Evolutionary conservation across 2,797 vertebrate genomes (phyloP).

Genomic region (Falco peregrinus): DNA sequence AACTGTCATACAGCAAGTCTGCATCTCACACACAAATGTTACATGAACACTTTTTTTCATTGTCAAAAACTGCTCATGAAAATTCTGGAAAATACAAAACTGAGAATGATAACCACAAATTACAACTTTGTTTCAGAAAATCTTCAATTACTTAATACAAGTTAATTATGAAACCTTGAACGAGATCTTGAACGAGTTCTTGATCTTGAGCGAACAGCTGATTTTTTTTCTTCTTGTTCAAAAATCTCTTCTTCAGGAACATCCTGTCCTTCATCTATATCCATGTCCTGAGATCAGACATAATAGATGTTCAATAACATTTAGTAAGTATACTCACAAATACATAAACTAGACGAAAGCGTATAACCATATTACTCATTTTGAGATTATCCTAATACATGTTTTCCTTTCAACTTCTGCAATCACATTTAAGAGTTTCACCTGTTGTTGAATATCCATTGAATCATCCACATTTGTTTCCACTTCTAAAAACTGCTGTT

Average conservation of each 20-base stretch:
- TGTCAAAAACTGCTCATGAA: neutral
- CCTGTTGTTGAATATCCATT: conserved; percentile 97
- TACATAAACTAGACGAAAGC: neutral
- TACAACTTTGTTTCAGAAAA: neutral
- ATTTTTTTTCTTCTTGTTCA: conserved; percentile 92
- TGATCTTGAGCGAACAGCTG: conserved; percentile 85
- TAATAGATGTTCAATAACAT: neutral
- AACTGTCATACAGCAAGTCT: neutral
- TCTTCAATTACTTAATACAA: neutral
- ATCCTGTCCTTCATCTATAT: conserved; percentile 95
- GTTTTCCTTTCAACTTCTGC: neutral
- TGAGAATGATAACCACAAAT: neutral
- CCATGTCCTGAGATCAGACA: conserved; percentile 89
- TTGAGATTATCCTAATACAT: neutral
- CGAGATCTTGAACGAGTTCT: conserved; percentile 93
- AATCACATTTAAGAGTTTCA: conserved; percentile 50
- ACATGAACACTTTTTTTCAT: neutral
- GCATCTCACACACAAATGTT: neutral
- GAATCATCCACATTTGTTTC: conserved; percentile 91
- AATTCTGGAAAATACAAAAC: neutral
- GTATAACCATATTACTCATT: neutral
- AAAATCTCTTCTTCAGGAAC: conserved; percentile 91
- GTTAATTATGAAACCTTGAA: conserved; percentile 83
- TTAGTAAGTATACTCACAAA: neutral
- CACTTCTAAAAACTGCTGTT: conserved; percentile 86